A percentile compares a stretch with the other conserved stretches of the same genome.
Evolutionary conservation across 2,113 vertebrate species (phyloP).

Genomic region (Lycocorax pyrrhopterus): DNA sequence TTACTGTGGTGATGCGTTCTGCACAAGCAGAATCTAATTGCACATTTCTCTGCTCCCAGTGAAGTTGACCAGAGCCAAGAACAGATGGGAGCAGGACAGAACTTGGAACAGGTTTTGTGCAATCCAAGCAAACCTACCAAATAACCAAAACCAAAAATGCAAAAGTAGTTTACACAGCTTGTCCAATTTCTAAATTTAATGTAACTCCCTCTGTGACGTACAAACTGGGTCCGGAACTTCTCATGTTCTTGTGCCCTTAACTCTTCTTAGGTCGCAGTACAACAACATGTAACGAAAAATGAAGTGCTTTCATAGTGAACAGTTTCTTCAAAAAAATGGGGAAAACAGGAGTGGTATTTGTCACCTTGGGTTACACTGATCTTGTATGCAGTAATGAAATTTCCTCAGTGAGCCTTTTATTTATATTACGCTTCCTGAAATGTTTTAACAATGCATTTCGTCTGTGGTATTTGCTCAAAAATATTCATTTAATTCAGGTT

Average conservation of each 20-base stretch:
- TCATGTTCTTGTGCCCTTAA: slow-evolving; percentile 12
- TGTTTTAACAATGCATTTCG: neutral
- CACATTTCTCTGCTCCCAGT: neutral
- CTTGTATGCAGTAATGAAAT: neutral
- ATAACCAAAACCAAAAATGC: neutral
- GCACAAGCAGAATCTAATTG: neutral
- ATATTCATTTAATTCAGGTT: neutral
- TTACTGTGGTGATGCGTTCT: neutral
- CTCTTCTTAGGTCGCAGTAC: neutral
- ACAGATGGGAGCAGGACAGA: neutral
- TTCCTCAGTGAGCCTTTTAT: neutral
- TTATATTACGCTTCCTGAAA: neutral
- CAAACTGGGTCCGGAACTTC: slow-evolving; percentile 1
- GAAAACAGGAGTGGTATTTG: neutral
- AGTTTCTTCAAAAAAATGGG: neutral
- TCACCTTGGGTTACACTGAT: neutral
- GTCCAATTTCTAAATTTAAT: slow-evolving; percentile 41
- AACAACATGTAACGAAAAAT: neutral
- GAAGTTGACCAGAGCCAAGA: neutral
- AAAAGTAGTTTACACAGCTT: slow-evolving; percentile 33
- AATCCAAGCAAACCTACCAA: slow-evolving; percentile 26
- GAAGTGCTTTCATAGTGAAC: neutral
- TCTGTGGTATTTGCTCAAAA: neutral
- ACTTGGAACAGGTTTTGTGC: neutral
- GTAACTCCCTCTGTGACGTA: neutral